Evolutionary conservation across 2,797 vertebrate genomes (phyloP).

Genomic region (Chelidonichthys spinosus): DNA sequence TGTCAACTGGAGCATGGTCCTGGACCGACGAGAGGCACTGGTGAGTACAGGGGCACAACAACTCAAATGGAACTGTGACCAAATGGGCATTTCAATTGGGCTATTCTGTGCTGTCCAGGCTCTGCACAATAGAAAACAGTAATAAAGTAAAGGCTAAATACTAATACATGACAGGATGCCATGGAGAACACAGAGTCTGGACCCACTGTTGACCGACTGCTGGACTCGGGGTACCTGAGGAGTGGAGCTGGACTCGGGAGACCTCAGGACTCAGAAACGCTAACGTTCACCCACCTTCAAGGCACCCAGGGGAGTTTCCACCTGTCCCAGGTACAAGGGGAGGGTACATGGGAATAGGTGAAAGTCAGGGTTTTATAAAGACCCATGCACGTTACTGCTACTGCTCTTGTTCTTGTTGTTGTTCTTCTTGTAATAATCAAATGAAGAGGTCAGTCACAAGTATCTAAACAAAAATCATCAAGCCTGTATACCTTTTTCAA

Average conservation of each 20-base stretch:
- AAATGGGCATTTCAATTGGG: no score
- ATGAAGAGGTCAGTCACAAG: background rate
- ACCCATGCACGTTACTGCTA: no score
- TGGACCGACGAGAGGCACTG: constrained; percentile 78
- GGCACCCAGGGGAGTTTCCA: constrained; percentile 68
- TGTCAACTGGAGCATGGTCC: constrained; percentile 72
- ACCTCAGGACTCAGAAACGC: constrained; percentile 58
- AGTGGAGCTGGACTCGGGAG: constrained; percentile 48
- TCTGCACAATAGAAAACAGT: background rate
- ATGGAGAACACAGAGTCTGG: constrained; percentile 75
- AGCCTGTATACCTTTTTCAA: background rate
- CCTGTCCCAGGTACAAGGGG: constrained; percentile 66
- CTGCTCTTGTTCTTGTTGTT: no score
- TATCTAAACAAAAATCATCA: background rate
- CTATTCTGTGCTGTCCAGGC: background rate
- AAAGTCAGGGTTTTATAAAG: no score
- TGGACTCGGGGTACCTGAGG: constrained; percentile 79
- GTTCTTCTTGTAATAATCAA: background rate
- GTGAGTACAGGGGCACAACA: constrained; percentile 61
- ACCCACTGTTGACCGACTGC: constrained; percentile 37
- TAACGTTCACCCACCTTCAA: constrained; percentile 61
- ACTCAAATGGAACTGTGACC: background rate
- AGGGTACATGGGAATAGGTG: no score
- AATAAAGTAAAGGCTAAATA: background rate
- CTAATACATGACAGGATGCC: constrained; percentile 71